Percentiles rank a stretch among this genome's conserved stretches.
Evolutionary conservation across 2,113 vertebrate species (phyloP).

Genomic region (Nothobranchius furzeri): DNA sequence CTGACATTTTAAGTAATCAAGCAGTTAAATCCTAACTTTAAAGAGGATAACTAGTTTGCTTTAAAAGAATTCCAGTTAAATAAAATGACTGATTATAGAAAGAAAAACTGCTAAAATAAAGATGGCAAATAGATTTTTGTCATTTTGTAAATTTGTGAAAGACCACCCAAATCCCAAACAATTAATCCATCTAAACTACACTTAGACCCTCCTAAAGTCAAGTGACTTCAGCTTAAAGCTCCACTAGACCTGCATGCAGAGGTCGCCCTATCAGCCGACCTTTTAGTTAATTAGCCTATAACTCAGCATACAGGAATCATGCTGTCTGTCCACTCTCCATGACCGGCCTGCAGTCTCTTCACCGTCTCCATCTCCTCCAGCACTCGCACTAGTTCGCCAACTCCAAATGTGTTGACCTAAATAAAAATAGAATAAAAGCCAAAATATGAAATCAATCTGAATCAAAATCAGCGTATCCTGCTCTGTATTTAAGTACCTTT

Average conservation of each 20-base stretch:
- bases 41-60: no score
- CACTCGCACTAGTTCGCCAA: conserved; percentile 92
- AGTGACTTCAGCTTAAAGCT: neutral
- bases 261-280: neutral
- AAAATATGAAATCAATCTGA: neutral
- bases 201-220: no score
- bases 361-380: conserved; percentile 92
- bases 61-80: no score
- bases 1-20: neutral
- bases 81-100: no score
- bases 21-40: no score
- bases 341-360: conserved; percentile 92
- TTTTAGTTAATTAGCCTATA: neutral
- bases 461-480: neutral
- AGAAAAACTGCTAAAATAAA: no score
- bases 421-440: neutral
- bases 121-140: no score
- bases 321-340: conserved; percentile 98
- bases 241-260: neutral
- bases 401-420: conserved; percentile 94
- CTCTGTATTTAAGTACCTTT: conserved; percentile 79
- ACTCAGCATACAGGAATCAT: conserved; percentile 90
- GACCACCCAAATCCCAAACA: no score
- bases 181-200: no score
- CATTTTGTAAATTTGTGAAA: no score